phyloP scores from a whole-genome alignment of 2,797 vertebrate species.

The Scomberomorus guttatus region DNA sequence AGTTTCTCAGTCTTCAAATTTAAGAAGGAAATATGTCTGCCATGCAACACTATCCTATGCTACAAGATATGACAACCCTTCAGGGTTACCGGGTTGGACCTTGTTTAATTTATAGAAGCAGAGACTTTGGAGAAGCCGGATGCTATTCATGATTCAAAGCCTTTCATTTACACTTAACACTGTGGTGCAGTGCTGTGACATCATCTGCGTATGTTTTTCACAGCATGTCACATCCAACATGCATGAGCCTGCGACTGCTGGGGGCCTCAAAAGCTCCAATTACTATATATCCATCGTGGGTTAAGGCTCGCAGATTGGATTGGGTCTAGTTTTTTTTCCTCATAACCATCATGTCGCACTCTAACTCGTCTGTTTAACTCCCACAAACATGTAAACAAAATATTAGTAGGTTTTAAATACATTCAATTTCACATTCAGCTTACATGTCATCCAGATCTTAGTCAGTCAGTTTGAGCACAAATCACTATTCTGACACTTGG shows the following conservation, averaged over 20 bases:
- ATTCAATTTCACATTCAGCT: conserved; percentile 11
- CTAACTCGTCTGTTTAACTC: conserved; percentile 14
- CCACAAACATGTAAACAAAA: conserved; percentile 14
- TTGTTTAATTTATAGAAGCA: conserved; percentile 75
- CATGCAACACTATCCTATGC: conserved; percentile 23
- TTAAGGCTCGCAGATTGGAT: conserved; percentile 51
- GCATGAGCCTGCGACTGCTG: conserved; percentile 65
- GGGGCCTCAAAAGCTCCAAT: conserved; percentile 58
- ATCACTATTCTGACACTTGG: not conserved
- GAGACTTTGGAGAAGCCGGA: conserved; percentile 60
- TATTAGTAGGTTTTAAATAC: conserved; percentile 19
- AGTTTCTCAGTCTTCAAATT: conserved; percentile 42
- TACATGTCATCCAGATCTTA: not conserved
- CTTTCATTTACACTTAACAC: conserved; percentile 71
- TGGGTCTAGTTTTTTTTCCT: conserved; percentile 11
- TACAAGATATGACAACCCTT: conserved; percentile 52
- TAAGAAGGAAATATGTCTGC: conserved; percentile 37
- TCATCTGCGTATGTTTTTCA: conserved; percentile 73
- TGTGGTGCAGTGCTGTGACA: conserved; percentile 61
- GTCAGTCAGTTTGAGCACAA: not conserved
- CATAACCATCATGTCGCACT: conserved; percentile 15
- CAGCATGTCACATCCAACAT: conserved; percentile 79
- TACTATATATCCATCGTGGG: conserved; percentile 43
- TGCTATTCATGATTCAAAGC: conserved; percentile 75
- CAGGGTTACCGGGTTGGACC: conserved; percentile 40